phyloP scores from a whole-genome alignment of 2,888 invertebrate species.

The Chorisops tibialis region DNA sequence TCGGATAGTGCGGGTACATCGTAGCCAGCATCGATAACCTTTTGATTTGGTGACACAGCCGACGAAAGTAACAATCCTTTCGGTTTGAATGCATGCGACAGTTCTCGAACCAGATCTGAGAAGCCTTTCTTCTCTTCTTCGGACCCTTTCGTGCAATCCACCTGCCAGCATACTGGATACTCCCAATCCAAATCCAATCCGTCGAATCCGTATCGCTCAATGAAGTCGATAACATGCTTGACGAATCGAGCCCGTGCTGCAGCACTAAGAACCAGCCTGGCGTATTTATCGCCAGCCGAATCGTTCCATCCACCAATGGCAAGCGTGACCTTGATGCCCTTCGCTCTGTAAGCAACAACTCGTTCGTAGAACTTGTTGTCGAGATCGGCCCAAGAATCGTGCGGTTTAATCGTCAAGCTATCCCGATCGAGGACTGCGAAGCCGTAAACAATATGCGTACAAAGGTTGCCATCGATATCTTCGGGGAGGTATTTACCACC shows the following conservation, averaged over 20 bases:
- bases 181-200: conserved; percentile 94
- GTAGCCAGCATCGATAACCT: conserved; percentile 80
- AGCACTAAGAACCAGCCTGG: conserved; percentile 72
- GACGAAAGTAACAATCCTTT: conserved; percentile 72
- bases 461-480: conserved; percentile 79
- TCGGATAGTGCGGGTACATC: conserved; percentile 72
- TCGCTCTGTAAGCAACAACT: conserved; percentile 68
- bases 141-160: conserved; percentile 79
- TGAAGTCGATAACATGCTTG: conserved; percentile 70
- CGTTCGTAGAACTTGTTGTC: conserved; percentile 91
- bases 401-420: conserved; percentile 73
- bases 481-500: conserved; percentile 77
- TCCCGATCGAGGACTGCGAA: conserved; percentile 82
- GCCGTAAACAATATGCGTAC: conserved; percentile 89
- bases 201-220: conserved; percentile 78
- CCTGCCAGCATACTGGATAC: conserved; percentile 90
- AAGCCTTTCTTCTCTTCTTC: conserved; percentile 78
- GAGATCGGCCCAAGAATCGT: conserved; percentile 84
- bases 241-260: conserved; percentile 70
- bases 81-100: conserved; percentile 67
- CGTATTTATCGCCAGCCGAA: conserved; percentile 86
- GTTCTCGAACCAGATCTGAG: conserved; percentile 68
- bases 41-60: conserved; percentile 81
- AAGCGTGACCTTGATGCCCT: conserved; percentile 75
- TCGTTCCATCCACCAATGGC: conserved; percentile 96